phyloP scores from a whole-genome alignment of 2,113 vertebrate species.

The Rhabdornis inornatus region DNA sequence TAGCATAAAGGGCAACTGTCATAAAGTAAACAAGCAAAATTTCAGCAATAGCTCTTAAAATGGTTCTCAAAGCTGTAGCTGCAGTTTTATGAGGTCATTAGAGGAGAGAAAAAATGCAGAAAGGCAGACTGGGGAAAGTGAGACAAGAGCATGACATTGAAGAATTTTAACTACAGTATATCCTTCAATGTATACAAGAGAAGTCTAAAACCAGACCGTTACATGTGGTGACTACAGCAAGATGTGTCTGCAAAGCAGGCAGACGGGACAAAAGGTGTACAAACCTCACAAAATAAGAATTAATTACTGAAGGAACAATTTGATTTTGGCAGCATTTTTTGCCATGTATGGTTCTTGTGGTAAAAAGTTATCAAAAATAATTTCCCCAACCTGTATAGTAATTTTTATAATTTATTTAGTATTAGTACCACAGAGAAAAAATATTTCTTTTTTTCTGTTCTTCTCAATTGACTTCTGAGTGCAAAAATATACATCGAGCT shows the following conservation, averaged over 20 bases:
- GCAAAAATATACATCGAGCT: constrained; percentile 35
- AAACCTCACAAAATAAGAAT: not conserved
- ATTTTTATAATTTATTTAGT: constrained; percentile 33
- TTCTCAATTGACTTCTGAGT: constrained; percentile 10
- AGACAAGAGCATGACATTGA: not conserved
- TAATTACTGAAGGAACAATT: not conserved
- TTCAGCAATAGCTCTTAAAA: not conserved
- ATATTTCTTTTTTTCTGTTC: constrained; percentile 21
- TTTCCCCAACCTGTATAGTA: not conserved
- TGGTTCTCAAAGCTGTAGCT: not conserved
- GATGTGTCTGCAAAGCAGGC: not conserved
- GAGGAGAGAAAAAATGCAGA: not conserved
- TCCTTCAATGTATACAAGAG: not conserved
- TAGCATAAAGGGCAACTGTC: not conserved
- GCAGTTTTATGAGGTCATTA: not conserved
- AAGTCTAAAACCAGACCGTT: not conserved
- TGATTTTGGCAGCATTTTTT: not conserved
- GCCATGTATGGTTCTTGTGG: not conserved
- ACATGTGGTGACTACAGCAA: not conserved
- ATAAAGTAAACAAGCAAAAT: not conserved
- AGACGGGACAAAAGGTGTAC: not conserved
- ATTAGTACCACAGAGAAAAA: constrained; percentile 8
- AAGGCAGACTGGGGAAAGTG: not conserved
- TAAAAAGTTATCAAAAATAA: not conserved
- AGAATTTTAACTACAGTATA: not conserved